Conservation (phyloP, 2,888 invertebrate species). For the Lymantria dispar region DNA sequence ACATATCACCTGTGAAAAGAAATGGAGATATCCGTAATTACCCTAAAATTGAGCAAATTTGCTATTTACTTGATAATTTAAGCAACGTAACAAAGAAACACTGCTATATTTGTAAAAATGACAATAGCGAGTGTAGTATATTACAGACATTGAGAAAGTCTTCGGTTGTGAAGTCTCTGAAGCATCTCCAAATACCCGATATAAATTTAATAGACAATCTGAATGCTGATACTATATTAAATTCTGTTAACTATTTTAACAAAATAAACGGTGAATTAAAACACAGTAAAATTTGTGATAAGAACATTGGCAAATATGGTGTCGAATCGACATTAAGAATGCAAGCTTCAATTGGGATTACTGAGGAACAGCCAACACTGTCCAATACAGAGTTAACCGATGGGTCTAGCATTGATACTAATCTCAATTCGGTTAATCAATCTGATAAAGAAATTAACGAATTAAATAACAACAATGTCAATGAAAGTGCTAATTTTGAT, state of each 20-base stretch:
- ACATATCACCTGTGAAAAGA: conserved; percentile 14
- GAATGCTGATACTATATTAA: conserved; percentile 45
- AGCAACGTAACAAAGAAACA: conserved; percentile 36
- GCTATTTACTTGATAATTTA: too few species aligned
- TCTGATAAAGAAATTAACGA: too few species aligned
- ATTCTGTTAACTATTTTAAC: conserved; percentile 8
- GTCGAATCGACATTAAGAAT: too few species aligned
- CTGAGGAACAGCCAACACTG: too few species aligned
- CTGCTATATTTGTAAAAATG: conserved; percentile 69
- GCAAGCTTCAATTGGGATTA: too few species aligned
- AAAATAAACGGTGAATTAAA: conserved; percentile 3
- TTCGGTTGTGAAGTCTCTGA: conserved; percentile 29
- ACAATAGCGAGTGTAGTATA: conserved; percentile 60
- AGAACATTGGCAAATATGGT: too few species aligned
- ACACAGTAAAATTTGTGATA: too few species aligned
- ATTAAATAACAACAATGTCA: too few species aligned
- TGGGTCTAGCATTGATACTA: too few species aligned
- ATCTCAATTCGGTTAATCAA: too few species aligned
- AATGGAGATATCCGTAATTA: conserved; percentile 45
- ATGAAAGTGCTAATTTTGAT: too few species aligned
- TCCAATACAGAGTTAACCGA: too few species aligned
- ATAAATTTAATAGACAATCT: conserved; percentile 60
- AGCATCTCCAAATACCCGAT: conserved; percentile 52
- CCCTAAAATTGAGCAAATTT: background rate
- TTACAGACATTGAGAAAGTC: conserved; percentile 39